Base-by-base conservation (phyloP, 1,140 invertebrate genomes). In the Parapsyche elsis region DNA sequence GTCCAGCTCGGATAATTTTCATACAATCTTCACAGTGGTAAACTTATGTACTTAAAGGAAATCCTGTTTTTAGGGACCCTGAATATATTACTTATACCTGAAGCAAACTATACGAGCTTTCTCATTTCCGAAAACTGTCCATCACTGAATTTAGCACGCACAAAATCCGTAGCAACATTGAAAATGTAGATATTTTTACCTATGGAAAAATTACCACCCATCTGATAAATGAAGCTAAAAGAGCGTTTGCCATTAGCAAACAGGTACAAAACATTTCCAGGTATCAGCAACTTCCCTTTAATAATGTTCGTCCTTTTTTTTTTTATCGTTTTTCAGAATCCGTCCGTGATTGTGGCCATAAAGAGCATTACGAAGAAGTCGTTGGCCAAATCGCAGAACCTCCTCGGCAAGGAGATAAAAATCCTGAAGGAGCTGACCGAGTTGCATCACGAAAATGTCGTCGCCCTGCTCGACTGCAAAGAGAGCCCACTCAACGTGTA, bases 321-420 rank as follows among this genome's bases (percentile, higher is more conserved):
- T 82, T 86, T 84, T 81, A 81, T 38, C 30, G 7, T 38, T 38
- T 92, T 93, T 53, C 90, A 99, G 98, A 94, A 95, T 89, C 91
- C 93, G 80, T 92, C 94, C 84, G 91, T 93, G 83, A 93, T 94
- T 12, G 98, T 99, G 74, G 98, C 98, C 67, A 98, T 99, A 64
- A 99, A 99, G 90, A 95, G 96, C 86, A 98, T 99, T 67, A 96
- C 96, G 14, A 99, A 99, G 90, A 99, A 99, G 88, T 98, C 96
- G 85, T 91, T 99, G 79, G 94, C 96, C 57, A 99, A 99, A 88
- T 97, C 97, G 26, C 97, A 98, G 88, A 98, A 97, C 88, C 92
- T 99, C 80, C 92, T 99, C 2, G 96, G 96, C 67, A 99, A 99
- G 87, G 98, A 99, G 91, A 99, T 99, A 67, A 98, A 99, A 89